Conservation (phyloP, 2,797 vertebrate genomes). For the Eptatretus atami region DNA sequence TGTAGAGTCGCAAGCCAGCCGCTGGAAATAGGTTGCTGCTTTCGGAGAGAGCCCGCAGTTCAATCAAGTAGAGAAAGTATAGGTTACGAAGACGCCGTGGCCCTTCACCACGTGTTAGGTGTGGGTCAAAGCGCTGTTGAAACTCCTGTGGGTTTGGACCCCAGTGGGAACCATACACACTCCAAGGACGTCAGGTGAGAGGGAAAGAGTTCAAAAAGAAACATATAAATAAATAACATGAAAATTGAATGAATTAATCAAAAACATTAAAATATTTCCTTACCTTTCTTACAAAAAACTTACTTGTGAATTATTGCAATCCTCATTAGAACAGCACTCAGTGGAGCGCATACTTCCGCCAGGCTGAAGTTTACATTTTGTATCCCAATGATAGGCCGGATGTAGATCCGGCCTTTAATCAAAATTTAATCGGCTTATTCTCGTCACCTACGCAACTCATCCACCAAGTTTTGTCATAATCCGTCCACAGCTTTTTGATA, state of each 20-base stretch:
- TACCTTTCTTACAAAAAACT: background rate
- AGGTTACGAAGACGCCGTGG: constrained; percentile 53
- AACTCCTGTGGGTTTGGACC: constrained; percentile 54
- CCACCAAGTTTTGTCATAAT: too few relatives aligned
- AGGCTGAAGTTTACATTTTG: too few relatives aligned
- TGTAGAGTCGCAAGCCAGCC: constrained; percentile 32
- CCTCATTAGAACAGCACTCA: too few relatives aligned
- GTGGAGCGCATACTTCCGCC: too few relatives aligned
- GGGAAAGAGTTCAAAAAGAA: background rate
- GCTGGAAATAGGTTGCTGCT: constrained; percentile 42
- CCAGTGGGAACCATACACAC: constrained; percentile 21
- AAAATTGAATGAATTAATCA: background rate
- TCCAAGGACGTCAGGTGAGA: constrained; percentile 32
- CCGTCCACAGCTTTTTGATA: too few relatives aligned
- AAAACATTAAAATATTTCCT: background rate
- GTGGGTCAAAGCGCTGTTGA: constrained; percentile 41
- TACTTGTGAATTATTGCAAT: background rate
- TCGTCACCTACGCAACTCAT: too few relatives aligned
- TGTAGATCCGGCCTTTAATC: too few relatives aligned
- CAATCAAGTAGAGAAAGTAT: constrained; percentile 67
- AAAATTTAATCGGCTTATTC: too few relatives aligned
- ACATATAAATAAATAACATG: background rate
- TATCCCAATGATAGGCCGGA: too few relatives aligned
- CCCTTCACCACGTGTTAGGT: constrained; percentile 46
- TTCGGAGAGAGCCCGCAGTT: constrained; percentile 59